Evolutionary conservation across 1,140 invertebrate genomes (phyloP), one percentile per base, ranked within the genome.

Genomic region (Aphelenchoides fujianensis): DNA sequence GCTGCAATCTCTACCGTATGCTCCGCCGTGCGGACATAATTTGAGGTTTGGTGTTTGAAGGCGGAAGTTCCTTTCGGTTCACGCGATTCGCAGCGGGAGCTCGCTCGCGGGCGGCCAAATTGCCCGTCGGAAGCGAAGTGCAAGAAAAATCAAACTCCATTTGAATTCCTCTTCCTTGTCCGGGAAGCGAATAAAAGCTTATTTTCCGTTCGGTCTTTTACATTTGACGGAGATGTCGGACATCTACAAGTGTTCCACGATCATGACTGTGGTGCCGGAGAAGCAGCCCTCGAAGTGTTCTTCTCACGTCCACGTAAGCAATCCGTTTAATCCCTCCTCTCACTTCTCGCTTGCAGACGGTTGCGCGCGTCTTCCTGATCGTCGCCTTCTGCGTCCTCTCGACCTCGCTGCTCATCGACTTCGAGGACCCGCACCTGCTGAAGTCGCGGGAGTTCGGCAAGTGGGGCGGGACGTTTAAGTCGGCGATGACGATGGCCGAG

Each of bases 371-470:
- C 5, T 59, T 5, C 19, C 34, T 59, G 19, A 59, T 59, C 7
- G 5, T 59, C 34, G 55, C 5, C 34, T 59, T 59, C 12, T 59
- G 55, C 55, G 55, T 59, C 34, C 55, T 59, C 19, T 59, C 23
- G 34, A 59, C 19, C 34, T 59, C 55, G 23, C 34, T 59, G 34
- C 5, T 59, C 27, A 5, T 59, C 19, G 55, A 59, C 34, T 59
- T 30, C 19, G 5, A 59, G 19, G 23, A 59, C 19, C 28, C 55
- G 55, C 12, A 59, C 5, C 34, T 59, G 5, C 28, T 19, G 7
- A 59, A 23, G 34, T 7, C 55, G 28, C 55, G 19, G 12, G 55
- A 59, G 34, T 7, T 59, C 5, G 19, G 5, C 55, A 59, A 59
- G 23, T 59, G 55, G 55, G 19, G 55, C 19, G 55, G 55, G 5